Conservation (phyloP, 2,113 vertebrate genomes). For the Merops nubicus region DNA sequence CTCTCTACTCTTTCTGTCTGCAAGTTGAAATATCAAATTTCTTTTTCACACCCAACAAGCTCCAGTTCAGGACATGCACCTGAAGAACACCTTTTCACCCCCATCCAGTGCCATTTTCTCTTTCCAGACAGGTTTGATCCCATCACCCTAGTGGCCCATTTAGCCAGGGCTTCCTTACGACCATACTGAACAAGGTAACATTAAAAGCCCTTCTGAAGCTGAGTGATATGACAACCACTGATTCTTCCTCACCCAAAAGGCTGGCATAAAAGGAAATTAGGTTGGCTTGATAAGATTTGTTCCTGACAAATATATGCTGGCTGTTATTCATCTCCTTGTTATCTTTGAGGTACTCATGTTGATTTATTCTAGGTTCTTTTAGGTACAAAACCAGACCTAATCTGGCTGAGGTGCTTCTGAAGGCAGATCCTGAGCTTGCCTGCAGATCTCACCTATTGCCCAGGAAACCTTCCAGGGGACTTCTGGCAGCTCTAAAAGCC, state of each 20-base stretch:
- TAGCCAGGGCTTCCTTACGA: neutral
- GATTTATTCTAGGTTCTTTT: constrained; percentile 35
- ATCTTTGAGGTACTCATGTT: constrained; percentile 15
- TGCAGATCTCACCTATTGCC: neutral
- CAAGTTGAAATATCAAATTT: neutral
- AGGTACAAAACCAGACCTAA: neutral
- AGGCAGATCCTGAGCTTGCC: neutral
- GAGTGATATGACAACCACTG: neutral
- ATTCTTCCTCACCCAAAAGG: neutral
- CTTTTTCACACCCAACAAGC: neutral
- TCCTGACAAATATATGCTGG: constrained; percentile 27
- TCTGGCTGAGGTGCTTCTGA: neutral
- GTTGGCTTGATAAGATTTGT: constrained; percentile 47
- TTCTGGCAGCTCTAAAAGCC: neutral
- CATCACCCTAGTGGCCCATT: neutral
- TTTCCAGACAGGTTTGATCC: neutral
- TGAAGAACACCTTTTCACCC: neutral
- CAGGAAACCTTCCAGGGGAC: neutral
- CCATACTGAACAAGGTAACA: neutral
- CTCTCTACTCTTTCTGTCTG: neutral
- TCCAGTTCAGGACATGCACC: neutral
- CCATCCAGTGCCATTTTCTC: neutral
- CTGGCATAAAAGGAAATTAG: constrained; percentile 44
- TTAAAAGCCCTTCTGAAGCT: constrained; percentile 10
- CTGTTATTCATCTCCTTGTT: constrained; percentile 33